phyloP scores from a whole-genome alignment of 2,888 invertebrate species.

The Fragum fragum region DNA sequence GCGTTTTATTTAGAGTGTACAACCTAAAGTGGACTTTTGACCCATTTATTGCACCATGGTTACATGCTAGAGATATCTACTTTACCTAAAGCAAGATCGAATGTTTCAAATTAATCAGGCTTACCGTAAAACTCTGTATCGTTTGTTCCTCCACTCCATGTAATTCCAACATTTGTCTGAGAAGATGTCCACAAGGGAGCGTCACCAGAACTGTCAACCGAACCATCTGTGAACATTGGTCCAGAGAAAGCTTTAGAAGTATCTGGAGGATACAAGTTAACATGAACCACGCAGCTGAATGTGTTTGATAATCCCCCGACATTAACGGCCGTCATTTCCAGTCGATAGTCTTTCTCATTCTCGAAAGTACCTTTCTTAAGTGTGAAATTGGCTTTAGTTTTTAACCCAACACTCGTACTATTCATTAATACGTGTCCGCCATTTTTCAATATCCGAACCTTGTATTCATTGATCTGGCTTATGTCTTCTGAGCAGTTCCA shows the following conservation, averaged over 20 bases:
- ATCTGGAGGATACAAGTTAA: slow-evolving; percentile 49
- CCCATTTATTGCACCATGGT: too few relatives aligned
- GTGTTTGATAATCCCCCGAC: slow-evolving; percentile 47
- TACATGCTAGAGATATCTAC: too few relatives aligned
- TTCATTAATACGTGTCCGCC: slow-evolving; percentile 45
- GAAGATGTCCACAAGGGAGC: slow-evolving; percentile 34
- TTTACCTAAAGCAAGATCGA: too few relatives aligned
- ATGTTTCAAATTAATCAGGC: too few relatives aligned
- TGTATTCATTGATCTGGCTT: slow-evolving; percentile 60
- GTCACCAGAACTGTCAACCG: not conserved
- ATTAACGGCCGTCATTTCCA: slow-evolving; percentile 66
- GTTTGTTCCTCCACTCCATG: slow-evolving; percentile 53
- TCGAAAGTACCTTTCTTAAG: slow-evolving; percentile 48
- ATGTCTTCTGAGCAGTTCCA: slow-evolving; percentile 73
- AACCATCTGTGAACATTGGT: slow-evolving; percentile 35
- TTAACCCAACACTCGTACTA: slow-evolving; percentile 51
- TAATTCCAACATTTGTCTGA: slow-evolving; percentile 49
- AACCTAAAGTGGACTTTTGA: too few relatives aligned
- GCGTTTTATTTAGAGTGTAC: too few relatives aligned
- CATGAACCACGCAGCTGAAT: slow-evolving; percentile 44
- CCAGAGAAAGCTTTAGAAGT: slow-evolving; percentile 20
- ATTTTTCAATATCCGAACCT: slow-evolving; percentile 55
- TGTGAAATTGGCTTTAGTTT: slow-evolving; percentile 38
- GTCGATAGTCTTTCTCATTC: slow-evolving; percentile 62
- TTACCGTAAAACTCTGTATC: slow-evolving; percentile 60